Percentiles rank a stretch among this genome's conserved stretches.
phyloP scores from a whole-genome alignment of 2,113 vertebrate genomes.

The Meleagris gallopavo region DNA sequence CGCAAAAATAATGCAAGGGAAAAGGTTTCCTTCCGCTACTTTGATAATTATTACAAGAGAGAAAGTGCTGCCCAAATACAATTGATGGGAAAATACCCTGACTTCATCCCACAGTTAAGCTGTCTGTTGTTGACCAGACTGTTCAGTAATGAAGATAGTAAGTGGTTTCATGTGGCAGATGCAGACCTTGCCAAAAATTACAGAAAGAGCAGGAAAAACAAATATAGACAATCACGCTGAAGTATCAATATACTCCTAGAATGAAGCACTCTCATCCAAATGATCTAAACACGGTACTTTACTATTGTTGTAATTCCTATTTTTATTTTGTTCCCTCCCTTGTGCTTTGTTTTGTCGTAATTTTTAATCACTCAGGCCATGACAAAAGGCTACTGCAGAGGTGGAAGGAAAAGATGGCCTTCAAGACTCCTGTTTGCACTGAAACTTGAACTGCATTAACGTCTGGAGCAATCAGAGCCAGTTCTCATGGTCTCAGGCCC shows the following conservation, averaged over 20 bases:
- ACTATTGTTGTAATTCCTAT: background rate
- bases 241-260: background rate
- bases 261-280: background rate
- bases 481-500: background rate
- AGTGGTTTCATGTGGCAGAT: background rate
- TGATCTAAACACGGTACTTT: background rate
- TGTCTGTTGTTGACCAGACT: background rate
- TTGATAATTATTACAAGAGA: background rate
- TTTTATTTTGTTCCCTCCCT: background rate
- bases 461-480: background rate
- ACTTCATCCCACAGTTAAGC: background rate
- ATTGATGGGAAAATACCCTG: background rate
- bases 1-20: background rate
- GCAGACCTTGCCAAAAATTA: background rate
- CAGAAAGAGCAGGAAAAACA: background rate
- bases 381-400: background rate
- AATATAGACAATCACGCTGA: background rate
- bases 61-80: background rate
- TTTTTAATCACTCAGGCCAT: background rate
- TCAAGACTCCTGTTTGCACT: background rate
- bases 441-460: background rate
- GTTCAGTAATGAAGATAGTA: background rate
- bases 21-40: background rate
- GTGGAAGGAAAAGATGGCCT: background rate
- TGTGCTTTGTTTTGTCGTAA: fast-evolving